Base-by-base conservation (phyloP, 2,888 invertebrate genomes). In the Hirtodrosophila histrioides region DNA sequence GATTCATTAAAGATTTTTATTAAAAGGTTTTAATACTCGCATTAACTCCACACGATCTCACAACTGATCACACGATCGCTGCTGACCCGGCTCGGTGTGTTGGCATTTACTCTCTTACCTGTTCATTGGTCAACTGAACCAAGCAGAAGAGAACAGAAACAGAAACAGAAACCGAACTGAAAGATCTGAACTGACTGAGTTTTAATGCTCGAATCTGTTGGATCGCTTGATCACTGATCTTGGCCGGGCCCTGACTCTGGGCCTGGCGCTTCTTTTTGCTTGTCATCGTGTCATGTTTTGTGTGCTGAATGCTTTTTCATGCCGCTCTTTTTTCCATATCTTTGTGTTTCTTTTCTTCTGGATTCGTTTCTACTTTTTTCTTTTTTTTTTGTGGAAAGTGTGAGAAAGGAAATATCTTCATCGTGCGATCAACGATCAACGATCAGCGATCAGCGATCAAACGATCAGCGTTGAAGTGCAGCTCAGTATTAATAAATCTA, bases 11-110 rank as follows among this genome's bases (percentile, higher is more conserved):
- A 86, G 86, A 86, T 84, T 86, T 88, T 88, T 88, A 89, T 89
- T 89, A 89, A 89, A 89, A 89, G 89, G 89, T 88, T 89, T 89
- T 89, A 89, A 89, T 89, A 86, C 89, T 89, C 89, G 75, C 89
- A 89, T 89, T 89, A 89, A 89, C 89, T 89, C 89, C 89, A 89
- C 89, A 89, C 89, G 89, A 89, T 89, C 89, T 89, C 88, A 75
- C 77, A 68, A 71, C 75, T 66, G 78, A 75, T 78, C 78, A 78
- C 78, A 78, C 75, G 80, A 78, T 71, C 66, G 71, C 39, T 40
- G 53, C 56, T 50, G 31, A 45, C 54, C 49, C 40, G 36, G 54
- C 44, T 35, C 62, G 17, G 17, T 17, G 17, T 17, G 17, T 17
- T 17, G 17, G 17, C 17, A 17, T 8, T 29, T 9, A 29, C 36